Conservation (phyloP, 1,140 invertebrate genomes). For the Pachypsylla venusta region DNA sequence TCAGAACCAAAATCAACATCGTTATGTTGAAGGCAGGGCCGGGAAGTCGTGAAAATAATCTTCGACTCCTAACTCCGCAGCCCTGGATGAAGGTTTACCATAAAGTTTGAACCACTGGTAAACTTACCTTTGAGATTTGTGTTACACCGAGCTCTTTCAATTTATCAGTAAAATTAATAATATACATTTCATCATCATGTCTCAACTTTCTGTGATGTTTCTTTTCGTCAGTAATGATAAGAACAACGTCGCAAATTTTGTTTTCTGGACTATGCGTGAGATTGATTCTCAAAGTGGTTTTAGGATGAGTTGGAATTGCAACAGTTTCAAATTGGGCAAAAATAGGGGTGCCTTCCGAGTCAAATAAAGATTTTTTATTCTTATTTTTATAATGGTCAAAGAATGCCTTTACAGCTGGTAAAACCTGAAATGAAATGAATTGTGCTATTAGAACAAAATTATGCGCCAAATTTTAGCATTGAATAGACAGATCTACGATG, state of each 20-base stretch:
- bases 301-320: not conserved
- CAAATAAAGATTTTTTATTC: not conserved
- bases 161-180: slow-evolving; percentile 4
- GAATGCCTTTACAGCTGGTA: not conserved
- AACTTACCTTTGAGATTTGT: slow-evolving; percentile 3
- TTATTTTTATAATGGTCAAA: not conserved
- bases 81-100: no score
- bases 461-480: no score
- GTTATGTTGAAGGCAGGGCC: no score
- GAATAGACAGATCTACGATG: no score
- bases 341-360: not conserved
- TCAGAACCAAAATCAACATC: no score
- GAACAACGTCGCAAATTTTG: not conserved
- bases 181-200: slow-evolving; percentile 8
- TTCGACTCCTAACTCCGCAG: no score
- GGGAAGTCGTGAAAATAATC: no score
- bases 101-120: no score
- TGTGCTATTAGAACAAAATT: no score
- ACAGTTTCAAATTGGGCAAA: slow-evolving; percentile 2
- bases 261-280: not conserved
- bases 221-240: slow-evolving; percentile 3
- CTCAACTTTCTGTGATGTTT: not conserved
- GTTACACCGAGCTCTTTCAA: slow-evolving; percentile 5
- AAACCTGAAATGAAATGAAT: no score
- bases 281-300: not conserved